These are phyloP conservation scores for Drosophila kambysellisi DNA, from an alignment of 2,888 invertebrate species.

Conservation along the genomic window DNA sequence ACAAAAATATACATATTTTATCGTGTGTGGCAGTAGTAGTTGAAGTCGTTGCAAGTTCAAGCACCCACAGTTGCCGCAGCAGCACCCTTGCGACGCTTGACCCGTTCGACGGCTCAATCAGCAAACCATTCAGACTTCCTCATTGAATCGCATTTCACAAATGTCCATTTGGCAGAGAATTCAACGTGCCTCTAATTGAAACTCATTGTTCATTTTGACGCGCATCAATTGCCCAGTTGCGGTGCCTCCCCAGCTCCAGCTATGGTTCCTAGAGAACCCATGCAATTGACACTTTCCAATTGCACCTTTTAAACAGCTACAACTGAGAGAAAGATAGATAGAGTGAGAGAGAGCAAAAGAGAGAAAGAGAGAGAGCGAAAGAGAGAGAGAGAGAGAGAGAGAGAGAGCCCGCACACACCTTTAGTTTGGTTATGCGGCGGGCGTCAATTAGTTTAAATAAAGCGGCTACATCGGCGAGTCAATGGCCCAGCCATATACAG, in stretches of 20 bases:
- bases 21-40: constrained; percentile 6
- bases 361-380: not conserved
- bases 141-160: constrained; percentile 57
- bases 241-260: not conserved
- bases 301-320: constrained; percentile 62
- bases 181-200: constrained; percentile 71
- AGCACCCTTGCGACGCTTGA: constrained; percentile 21
- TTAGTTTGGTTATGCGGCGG: constrained; percentile 55
- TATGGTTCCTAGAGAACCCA: constrained; percentile 18
- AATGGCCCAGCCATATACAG: constrained; percentile 64
- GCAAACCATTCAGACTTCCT: constrained; percentile 73
- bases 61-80: constrained; percentile 30
- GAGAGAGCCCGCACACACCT: constrained; percentile 65
- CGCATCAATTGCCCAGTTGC: constrained; percentile 70
- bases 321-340: not conserved
- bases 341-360: not conserved
- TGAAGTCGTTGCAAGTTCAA: constrained; percentile 51
- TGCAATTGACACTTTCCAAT: constrained; percentile 80
- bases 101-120: constrained; percentile 64
- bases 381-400: not conserved
- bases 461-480: constrained; percentile 58
- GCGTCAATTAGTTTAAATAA: constrained; percentile 82
- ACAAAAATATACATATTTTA: not conserved
- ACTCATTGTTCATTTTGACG: constrained; percentile 81
- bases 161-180: constrained; percentile 44